A percentile compares a stretch with the other conserved stretches of the same genome.
Conservation (phyloP, 92 coral and sea anemone species). For the Diadumene lineata region DNA sequence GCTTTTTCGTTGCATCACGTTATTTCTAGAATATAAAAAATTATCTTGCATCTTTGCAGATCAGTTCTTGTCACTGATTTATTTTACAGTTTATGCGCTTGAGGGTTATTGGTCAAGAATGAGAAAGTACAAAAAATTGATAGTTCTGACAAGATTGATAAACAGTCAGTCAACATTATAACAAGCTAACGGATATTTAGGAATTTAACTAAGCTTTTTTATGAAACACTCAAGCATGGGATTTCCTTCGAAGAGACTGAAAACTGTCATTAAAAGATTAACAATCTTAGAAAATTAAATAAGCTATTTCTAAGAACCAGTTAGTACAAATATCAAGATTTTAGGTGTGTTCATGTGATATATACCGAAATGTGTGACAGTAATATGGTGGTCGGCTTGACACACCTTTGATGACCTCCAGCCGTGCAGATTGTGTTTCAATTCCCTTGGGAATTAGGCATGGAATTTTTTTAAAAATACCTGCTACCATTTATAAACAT, state of each 20-base stretch:
- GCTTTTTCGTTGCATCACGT: too few species aligned
- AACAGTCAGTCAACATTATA: neutral
- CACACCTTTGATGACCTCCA: constrained; percentile 24
- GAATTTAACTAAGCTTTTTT: neutral
- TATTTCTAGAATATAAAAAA: too few species aligned
- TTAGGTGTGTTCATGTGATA: neutral
- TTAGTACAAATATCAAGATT: too few species aligned
- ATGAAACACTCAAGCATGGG: neutral
- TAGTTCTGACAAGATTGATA: neutral
- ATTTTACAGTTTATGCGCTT: too few species aligned
- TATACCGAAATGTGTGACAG: neutral
- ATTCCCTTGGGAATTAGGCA: constrained; percentile 50
- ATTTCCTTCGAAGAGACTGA: too few species aligned
- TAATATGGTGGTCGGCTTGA: neutral
- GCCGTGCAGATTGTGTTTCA: constrained; percentile 1
- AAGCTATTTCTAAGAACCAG: too few species aligned
- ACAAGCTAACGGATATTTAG: constrained; percentile 3
- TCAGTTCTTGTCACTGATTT: too few species aligned
- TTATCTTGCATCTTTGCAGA: too few species aligned
- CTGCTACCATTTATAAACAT: neutral
- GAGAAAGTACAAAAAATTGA: neutral
- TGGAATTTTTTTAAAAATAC: constrained; percentile 36
- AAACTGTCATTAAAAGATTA: too few species aligned
- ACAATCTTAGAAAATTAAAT: too few species aligned
- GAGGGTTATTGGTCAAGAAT: neutral